Evolutionary conservation across 1,140 invertebrate species (phyloP).

Genomic region (Pogonus chalceus): DNA sequence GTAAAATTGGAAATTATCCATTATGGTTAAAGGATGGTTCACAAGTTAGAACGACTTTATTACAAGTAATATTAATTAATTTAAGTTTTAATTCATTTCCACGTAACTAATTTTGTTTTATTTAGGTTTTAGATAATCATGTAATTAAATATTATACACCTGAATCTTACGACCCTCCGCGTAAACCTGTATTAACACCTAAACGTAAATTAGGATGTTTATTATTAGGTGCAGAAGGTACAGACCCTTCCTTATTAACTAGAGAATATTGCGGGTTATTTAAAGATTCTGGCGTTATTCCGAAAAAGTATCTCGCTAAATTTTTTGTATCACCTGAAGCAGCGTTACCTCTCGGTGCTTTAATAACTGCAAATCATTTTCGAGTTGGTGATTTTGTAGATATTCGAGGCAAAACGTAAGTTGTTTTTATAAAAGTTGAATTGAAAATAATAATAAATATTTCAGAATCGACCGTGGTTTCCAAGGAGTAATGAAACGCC

Average conservation of each 20-base stretch:
- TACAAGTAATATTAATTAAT: conserved; percentile 56
- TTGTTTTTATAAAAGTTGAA: conserved; percentile 20
- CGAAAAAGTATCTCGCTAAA: conserved; percentile 72
- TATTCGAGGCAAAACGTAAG: conserved; percentile 84
- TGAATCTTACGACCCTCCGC: conserved; percentile 56
- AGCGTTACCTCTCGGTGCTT: conserved; percentile 79
- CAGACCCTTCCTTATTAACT: conserved; percentile 77
- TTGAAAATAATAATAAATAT: conserved; percentile 15
- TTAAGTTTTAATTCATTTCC: conserved; percentile 7
- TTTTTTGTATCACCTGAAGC: conserved; percentile 84
- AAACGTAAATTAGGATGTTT: conserved; percentile 54
- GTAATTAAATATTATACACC: conserved; percentile 86
- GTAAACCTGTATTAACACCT: conserved; percentile 33
- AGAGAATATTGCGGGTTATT: conserved; percentile 87
- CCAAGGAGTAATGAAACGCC: conserved; percentile 95
- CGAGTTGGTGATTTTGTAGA: conserved; percentile 85
- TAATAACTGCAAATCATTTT: conserved; percentile 82
- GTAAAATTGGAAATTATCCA: conserved; percentile 88
- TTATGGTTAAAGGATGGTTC: conserved; percentile 84
- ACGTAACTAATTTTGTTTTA: conserved; percentile 6
- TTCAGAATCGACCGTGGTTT: conserved; percentile 86
- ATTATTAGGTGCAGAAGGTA: conserved; percentile 80
- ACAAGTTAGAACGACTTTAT: conserved; percentile 64
- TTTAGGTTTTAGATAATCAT: conserved; percentile 87
- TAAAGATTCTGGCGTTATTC: conserved; percentile 72